Evolutionary conservation across 2,888 invertebrate genomes (phyloP).

Genomic region (Tyria jacobaeae): DNA sequence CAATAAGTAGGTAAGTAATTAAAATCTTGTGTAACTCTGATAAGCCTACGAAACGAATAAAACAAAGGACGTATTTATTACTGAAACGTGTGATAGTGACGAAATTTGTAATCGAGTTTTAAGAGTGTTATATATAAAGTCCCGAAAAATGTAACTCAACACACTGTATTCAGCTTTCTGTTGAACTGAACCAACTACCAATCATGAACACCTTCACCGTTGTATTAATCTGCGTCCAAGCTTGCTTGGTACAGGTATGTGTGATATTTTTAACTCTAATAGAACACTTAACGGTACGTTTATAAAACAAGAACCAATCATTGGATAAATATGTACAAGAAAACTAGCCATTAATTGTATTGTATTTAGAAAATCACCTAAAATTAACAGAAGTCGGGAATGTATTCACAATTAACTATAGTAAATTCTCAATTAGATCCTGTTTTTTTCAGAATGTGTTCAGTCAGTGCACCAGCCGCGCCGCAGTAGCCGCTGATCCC

Average conservation of each 20-base stretch:
- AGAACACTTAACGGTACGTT: no score
- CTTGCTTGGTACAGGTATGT: conserved; percentile 21
- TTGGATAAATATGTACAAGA: no score
- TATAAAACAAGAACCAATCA: no score
- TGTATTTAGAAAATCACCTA: no score
- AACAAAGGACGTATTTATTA: background rate
- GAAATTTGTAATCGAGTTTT: background rate
- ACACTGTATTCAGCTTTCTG: conserved; percentile 12
- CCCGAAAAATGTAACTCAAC: background rate
- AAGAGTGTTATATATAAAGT: background rate
- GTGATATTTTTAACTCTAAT: no score
- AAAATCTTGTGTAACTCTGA: background rate
- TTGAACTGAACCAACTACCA: conserved; percentile 15
- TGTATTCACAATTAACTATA: no score
- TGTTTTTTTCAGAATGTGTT: background rate
- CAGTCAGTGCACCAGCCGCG: conserved; percentile 17
- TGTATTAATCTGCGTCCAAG: conserved; percentile 36
- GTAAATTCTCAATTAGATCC: no score
- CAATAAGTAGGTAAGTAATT: conserved; percentile 1
- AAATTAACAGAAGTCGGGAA: no score
- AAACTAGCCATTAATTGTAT: no score
- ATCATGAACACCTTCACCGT: conserved; percentile 32
- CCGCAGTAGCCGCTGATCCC: conserved; percentile 51
- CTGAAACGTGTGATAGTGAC: background rate
- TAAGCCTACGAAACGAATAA: conserved; percentile 2